Conservation (phyloP, 2,888 invertebrate genomes). For the Parelbella ahira region DNA sequence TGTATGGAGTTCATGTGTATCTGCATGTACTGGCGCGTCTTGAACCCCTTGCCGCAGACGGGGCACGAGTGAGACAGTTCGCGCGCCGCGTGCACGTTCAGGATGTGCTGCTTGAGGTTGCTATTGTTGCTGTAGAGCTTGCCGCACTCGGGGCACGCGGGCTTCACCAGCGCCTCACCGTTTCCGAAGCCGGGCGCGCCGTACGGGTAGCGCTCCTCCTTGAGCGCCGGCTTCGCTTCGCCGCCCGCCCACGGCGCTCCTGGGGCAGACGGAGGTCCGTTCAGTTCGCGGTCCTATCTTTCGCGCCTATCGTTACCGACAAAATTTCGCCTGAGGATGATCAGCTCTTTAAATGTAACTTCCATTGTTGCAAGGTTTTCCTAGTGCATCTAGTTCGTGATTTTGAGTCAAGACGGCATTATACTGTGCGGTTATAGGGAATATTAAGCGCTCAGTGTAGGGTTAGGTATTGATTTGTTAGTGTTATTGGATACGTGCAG, state of each 20-base stretch:
- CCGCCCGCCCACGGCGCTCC: constrained; percentile 67
- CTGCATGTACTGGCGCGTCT: constrained; percentile 86
- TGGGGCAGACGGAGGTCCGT: constrained; percentile 74
- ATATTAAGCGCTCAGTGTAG: constrained; percentile 52
- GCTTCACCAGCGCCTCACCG: constrained; percentile 71
- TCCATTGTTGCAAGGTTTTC: constrained; percentile 40
- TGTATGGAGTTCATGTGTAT: constrained; percentile 85
- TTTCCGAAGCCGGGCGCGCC: constrained; percentile 43
- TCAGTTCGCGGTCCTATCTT: constrained; percentile 49
- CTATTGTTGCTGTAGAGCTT: constrained; percentile 85
- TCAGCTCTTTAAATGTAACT: constrained; percentile 30
- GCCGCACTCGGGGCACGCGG: constrained; percentile 84
- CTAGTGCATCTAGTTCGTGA: constrained; percentile 24
- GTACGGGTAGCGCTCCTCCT: constrained; percentile 44
- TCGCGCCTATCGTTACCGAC: constrained; percentile 2
- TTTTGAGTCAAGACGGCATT: constrained; percentile 10
- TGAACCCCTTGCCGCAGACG: constrained; percentile 84
- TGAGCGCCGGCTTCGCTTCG: constrained; percentile 34
- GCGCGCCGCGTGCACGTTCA: constrained; percentile 84
- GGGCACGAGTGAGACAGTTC: constrained; percentile 82
- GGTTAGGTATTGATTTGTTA: constrained; percentile 62
- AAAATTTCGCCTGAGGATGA: constrained; percentile 1
- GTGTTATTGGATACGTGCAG: constrained; percentile 57
- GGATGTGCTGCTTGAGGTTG: constrained; percentile 85
- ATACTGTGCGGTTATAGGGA: constrained; percentile 35